Base-by-base conservation (phyloP, 2,797 vertebrate species). In the Dicrostonyx torquatus region DNA sequence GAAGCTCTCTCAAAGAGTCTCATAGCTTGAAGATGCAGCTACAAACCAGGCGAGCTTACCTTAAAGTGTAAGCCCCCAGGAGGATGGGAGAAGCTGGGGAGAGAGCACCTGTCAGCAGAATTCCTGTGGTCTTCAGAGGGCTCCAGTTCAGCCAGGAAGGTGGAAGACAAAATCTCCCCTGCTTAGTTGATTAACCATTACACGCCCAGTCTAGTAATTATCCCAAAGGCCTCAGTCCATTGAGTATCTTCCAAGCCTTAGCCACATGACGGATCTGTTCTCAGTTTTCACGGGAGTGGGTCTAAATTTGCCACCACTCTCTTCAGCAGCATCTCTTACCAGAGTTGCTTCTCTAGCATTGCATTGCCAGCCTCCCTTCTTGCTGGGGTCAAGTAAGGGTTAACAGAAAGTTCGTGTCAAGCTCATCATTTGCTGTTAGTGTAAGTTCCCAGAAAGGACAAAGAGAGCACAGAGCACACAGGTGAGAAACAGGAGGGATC, bases 271-370 rank as follows among this genome's bases (percentile, higher is more conserved):
- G 72, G 88, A 96, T 94, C 83, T 89, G 73, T 24, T 97, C 87
- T 91, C 83, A 93, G 7, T 95, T 97, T 95, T 96, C 87, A 93
- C 55, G 94, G 89, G 87, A 96, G 94, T 94, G 86, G 95, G 45
- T 94, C 95, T 93, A 93, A 91, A 96, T 92, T 94, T 93, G 88
- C 94, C 53, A 79, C 34, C 90, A 88, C 31, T 76, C 93, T 95
- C 68, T 70, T 90, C 40, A 37, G 68, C 92, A 95, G 73, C 48
- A 40, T 96, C 17, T 83, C 94, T 68, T 76, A 94, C 26, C 12
- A 0, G 55, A 90, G 87, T 89, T 83, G 66, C 90, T 45, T 62
- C 45, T 55, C 37, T 1, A 1, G 1, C n/a, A 92, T 60, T 83
- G 50, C 78, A 64, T 20, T 2, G 60, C 9, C 64, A 60, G 22